Base-by-base conservation (phyloP, 2,113 vertebrate species). In the Ammodytes marinus region DNA sequence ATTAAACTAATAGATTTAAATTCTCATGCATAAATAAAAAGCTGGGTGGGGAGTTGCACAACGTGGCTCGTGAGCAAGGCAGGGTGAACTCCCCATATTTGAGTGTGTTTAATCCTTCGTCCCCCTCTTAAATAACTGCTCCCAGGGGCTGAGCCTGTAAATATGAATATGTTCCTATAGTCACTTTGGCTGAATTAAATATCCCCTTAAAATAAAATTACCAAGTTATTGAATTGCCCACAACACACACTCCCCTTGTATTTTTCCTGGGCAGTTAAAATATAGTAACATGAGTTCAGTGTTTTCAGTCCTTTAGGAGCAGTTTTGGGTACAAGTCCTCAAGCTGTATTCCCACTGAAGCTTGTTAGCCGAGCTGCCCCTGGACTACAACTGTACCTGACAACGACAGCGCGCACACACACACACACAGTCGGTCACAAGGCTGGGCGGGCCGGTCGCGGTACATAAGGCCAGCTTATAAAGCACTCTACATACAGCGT, bases 361-460 rank as follows among this genome's bases (percentile, higher is more conserved):
- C 90, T 91, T 63, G 90, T 93, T 92, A 92, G 90, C 55, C 60
- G 78, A 69, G 74, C 86, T 60, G 83, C 74, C 27, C 27, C 69
- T 42, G 60, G 77, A 52, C 66, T 72, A 7, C 66, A 43, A 68
- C 57, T 69, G 52, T 12, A 27, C 71, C n/a, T 53, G 63, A 83
- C 49, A 40, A 55, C 13, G 53, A 75, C 67, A 37, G 52, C 58
- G 61, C 58, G 27, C 49, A 57, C 43, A 60, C 54, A 66, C 61
- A 77, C 77, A 70, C 74, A 72, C 68, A 43, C 54, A 72, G 17
- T 68, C 12, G 4, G 46, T 74, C 42, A 27, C 70, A 39, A 14
- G n/a, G 46, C 70, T 64, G 15, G 78, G 42, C 19, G 73, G 79
- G 77, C 77, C 81, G 43, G 71, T 77, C 15, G 8, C 67, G 60